A percentile compares a stretch with the other conserved stretches of the same genome.
phyloP scores from a whole-genome alignment of 35 echinoderm and acorn worm genomes.

The Diadema setosum region DNA sequence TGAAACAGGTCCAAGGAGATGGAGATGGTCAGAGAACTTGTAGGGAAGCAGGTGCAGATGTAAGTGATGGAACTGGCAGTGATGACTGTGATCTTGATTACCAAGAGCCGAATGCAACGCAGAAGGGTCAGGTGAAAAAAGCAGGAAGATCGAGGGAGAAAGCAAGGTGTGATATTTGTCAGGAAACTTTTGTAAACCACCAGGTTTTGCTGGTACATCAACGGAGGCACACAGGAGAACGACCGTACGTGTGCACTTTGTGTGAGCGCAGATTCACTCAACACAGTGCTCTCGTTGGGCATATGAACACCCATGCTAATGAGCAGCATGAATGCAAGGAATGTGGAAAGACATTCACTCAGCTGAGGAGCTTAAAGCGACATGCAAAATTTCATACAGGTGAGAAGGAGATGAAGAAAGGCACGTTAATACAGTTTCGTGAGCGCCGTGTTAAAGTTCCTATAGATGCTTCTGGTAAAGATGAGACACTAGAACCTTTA shows the following conservation, averaged over 20 bases:
- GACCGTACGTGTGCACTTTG: background rate
- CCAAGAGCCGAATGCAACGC: too few species aligned
- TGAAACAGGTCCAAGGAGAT: too few species aligned
- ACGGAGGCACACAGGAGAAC: background rate
- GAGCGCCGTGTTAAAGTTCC: background rate
- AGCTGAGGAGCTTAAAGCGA: background rate
- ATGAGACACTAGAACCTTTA: background rate
- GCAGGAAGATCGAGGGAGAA: too few species aligned
- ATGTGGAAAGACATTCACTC: slow-evolving; percentile 1
- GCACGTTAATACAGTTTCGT: background rate
- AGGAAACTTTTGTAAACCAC: background rate
- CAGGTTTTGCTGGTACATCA: background rate
- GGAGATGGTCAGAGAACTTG: too few species aligned
- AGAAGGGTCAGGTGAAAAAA: too few species aligned
- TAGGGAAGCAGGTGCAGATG: too few species aligned
- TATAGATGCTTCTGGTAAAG: background rate
- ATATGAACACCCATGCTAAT: slow-evolving; percentile 5
- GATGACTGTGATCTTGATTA: too few species aligned
- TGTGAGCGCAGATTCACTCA: background rate
- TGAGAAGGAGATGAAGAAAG: background rate
- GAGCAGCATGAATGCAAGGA: background rate
- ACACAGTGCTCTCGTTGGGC: background rate
- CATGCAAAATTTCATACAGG: slow-evolving; percentile 10
- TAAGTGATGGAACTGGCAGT: too few species aligned
- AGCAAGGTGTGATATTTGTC: background rate